These are phyloP conservation scores for Subacronicta megacephala DNA, from an alignment of 2,888 invertebrate species.

Conservation along the genomic window DNA sequence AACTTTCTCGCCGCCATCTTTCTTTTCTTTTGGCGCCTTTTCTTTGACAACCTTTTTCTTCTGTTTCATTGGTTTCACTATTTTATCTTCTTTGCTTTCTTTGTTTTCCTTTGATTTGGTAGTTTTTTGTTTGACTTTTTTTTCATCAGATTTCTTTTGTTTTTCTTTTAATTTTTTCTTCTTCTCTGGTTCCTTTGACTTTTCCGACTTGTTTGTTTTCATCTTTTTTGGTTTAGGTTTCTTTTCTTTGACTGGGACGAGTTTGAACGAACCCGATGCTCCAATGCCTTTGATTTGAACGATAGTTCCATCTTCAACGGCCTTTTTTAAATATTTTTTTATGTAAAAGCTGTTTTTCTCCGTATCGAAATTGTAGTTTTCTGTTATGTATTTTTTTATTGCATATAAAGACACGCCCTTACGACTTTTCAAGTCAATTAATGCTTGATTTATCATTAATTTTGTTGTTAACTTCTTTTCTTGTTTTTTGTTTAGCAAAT, in stretches of 20 bases:
- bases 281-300: constrained; percentile 78
- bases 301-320: constrained; percentile 75
- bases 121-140: constrained; percentile 29
- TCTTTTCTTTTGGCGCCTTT: constrained; percentile 40
- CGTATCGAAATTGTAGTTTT: constrained; percentile 70
- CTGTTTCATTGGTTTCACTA: constrained; percentile 23
- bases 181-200: constrained; percentile 47
- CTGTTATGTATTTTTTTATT: constrained; percentile 77
- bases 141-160: constrained; percentile 46
- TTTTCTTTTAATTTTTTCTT: constrained; percentile 42
- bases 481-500: constrained; percentile 11
- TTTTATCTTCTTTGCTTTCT: constrained; percentile 36
- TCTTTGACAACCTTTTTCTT: constrained; percentile 36
- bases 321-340: constrained; percentile 74
- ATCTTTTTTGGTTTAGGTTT: constrained; percentile 59
- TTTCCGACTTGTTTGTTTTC: constrained; percentile 44
- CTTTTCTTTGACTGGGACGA: constrained; percentile 64
- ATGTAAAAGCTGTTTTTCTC: constrained; percentile 73
- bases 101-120: constrained; percentile 28
- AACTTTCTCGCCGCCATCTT: constrained; percentile 25
- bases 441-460: constrained; percentile 74
- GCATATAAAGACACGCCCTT: constrained; percentile 82
- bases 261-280: constrained; percentile 78
- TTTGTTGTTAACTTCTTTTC: constrained; percentile 74
- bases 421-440: constrained; percentile 68